A percentile compares a stretch with the other conserved stretches of the same genome.
phyloP scores from a whole-genome alignment of 2,888 invertebrate species.

The Caenorhabditis macrosperma region DNA sequence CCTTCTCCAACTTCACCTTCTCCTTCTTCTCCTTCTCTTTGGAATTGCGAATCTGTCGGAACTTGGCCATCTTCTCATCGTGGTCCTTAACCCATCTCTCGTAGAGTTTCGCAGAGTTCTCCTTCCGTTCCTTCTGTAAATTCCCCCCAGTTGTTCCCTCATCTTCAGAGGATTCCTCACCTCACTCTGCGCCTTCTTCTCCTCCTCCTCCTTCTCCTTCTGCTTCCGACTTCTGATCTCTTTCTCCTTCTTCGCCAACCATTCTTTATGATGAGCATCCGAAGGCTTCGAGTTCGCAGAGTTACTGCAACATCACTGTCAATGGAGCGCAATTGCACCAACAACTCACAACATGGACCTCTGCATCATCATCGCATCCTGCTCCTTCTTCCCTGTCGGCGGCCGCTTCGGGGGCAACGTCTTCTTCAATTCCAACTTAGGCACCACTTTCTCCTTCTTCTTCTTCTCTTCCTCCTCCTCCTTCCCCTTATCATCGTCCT shows the following conservation, averaged over 20 bases:
- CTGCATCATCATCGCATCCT: neutral
- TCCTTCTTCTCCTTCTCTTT: slow-evolving; percentile 17
- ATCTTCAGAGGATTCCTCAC: too few relatives aligned
- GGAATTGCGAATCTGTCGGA: neutral
- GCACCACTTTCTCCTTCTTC: neutral
- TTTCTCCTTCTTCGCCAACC: slow-evolving; percentile 55
- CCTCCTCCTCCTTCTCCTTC: slow-evolving; percentile 31
- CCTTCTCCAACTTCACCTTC: slow-evolving; percentile 15
- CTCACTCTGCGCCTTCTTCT: slow-evolving; percentile 34
- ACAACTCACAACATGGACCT: slow-evolving; percentile 48
- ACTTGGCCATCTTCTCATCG: slow-evolving; percentile 37
- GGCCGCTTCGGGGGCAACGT: neutral
- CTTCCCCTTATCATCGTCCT: neutral
- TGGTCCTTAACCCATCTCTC: slow-evolving; percentile 57
- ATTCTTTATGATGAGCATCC: slow-evolving; percentile 49
- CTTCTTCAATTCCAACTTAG: slow-evolving; percentile 4
- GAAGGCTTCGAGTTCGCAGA: slow-evolving; percentile 6
- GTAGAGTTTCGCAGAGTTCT: slow-evolving; percentile 55
- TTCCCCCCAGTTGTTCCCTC: neutral
- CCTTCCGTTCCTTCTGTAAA: slow-evolving; percentile 55
- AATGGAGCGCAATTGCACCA: neutral
- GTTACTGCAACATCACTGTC: slow-evolving; percentile 26
- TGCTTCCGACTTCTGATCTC: slow-evolving; percentile 33
- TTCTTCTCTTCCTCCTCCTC: neutral
- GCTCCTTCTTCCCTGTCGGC: neutral